Conservation (phyloP, 1,140 invertebrate species). For the Drosophila nebulosa region DNA sequence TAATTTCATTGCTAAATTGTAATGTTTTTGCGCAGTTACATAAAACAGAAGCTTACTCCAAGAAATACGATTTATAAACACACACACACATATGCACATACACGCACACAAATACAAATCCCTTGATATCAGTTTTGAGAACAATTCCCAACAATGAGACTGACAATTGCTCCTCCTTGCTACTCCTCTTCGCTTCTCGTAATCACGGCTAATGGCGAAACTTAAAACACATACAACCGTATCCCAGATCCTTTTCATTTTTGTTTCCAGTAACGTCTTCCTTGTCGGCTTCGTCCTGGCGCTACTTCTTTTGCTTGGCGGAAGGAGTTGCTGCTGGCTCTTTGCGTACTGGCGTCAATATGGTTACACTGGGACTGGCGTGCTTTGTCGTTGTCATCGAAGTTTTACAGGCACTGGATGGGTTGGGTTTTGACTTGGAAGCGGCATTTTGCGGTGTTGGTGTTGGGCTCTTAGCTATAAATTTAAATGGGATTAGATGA, state of each 20-base stretch:
- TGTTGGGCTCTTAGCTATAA: slow-evolving; percentile 21
- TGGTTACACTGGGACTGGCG: slow-evolving; percentile 31
- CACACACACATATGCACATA: slow-evolving; percentile 2
- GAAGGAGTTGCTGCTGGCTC: slow-evolving; percentile 23
- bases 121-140: slow-evolving; percentile 44
- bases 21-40: slow-evolving; percentile 35
- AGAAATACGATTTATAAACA: slow-evolving; percentile 19
- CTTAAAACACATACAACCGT: slow-evolving; percentile 65
- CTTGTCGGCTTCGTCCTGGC: slow-evolving; percentile 7
- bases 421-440: slow-evolving; percentile 19
- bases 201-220: slow-evolving; percentile 56
- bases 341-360: slow-evolving; percentile 36
- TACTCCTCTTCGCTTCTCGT: slow-evolving; percentile 4
- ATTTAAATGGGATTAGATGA: not conserved
- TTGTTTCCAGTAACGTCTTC: slow-evolving; percentile 10
- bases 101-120: slow-evolving; percentile 36
- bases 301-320: slow-evolving; percentile 66
- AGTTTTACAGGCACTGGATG: slow-evolving; percentile 43
- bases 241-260: slow-evolving; percentile 3
- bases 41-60: slow-evolving; percentile 42
- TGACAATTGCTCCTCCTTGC: not conserved
- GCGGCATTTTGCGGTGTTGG: not conserved
- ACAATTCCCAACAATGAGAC: slow-evolving; percentile 35
- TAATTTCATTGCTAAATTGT: slow-evolving; percentile 52
- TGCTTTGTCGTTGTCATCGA: slow-evolving; percentile 71